A percentile compares a stretch with the other conserved stretches of the same genome.
phyloP scores from a whole-genome alignment of 2,797 vertebrate genomes.

The Acipenser transmontanus region DNA sequence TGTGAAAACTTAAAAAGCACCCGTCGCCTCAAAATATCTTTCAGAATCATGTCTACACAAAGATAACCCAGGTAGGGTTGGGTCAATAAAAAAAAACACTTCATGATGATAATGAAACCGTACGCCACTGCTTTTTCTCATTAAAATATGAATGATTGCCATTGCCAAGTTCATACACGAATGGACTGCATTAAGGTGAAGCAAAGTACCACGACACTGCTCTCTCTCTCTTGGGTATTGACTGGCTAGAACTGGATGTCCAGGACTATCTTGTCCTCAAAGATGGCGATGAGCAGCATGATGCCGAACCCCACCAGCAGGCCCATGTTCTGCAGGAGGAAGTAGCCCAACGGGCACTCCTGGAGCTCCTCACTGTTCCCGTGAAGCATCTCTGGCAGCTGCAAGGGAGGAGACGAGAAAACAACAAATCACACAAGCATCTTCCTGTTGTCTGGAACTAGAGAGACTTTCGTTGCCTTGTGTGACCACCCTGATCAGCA shows the following conservation, averaged over 20 bases:
- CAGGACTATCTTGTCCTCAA: constrained; percentile 88
- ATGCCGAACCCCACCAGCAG: constrained; percentile 88
- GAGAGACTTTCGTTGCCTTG: too few relatives aligned
- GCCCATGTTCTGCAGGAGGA: constrained; percentile 89
- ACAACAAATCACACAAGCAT: constrained; percentile 3
- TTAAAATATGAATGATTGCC: too few relatives aligned
- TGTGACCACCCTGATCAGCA: too few relatives aligned
- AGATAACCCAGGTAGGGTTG: too few relatives aligned
- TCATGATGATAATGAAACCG: too few relatives aligned
- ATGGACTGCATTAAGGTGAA: too few relatives aligned
- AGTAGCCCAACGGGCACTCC: constrained; percentile 85
- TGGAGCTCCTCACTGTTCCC: constrained; percentile 90
- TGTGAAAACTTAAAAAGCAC: background rate
- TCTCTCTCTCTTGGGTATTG: background rate
- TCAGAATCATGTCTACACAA: too few relatives aligned
- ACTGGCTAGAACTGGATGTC: constrained; percentile 77
- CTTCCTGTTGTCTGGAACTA: too few relatives aligned
- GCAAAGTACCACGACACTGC: too few relatives aligned
- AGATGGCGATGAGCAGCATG: constrained; percentile 97
- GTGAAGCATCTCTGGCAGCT: constrained; percentile 97
- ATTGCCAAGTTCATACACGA: too few relatives aligned
- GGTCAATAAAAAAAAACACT: too few relatives aligned
- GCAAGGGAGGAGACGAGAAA: constrained; percentile 11
- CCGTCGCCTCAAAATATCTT: background rate
- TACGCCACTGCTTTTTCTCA: too few relatives aligned